These are phyloP conservation scores for Portevinia maculata DNA, from an alignment of 2,888 invertebrate genomes.

Conservation along the genomic window DNA sequence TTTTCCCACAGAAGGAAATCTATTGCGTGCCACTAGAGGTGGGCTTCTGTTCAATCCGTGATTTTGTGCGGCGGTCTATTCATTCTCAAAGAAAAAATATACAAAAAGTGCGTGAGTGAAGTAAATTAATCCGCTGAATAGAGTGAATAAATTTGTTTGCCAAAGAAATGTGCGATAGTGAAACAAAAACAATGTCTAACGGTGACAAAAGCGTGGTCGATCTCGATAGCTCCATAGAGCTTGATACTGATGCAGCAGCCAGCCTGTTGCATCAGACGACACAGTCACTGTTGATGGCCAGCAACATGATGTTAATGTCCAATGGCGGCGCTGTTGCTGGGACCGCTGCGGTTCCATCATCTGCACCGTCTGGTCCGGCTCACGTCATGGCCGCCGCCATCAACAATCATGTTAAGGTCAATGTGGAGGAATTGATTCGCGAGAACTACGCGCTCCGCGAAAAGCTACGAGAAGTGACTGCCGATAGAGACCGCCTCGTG, in stretches of 20 bases:
- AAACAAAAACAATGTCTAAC: conserved; percentile 50
- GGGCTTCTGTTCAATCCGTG: background rate
- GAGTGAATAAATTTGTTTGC: background rate
- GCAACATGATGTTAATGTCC: conserved; percentile 78
- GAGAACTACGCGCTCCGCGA: conserved; percentile 80
- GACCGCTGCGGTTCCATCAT: conserved; percentile 47
- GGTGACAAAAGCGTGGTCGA: conserved; percentile 27
- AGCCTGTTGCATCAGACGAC: conserved; percentile 79
- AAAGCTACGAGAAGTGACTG: conserved; percentile 80
- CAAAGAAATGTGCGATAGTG: conserved; percentile 68
- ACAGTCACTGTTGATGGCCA: conserved; percentile 80
- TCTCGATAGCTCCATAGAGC: conserved; percentile 40
- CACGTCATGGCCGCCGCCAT: conserved; percentile 59
- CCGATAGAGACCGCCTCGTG: conserved; percentile 81
- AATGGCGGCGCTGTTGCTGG: conserved; percentile 54
- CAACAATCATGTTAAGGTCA: conserved; percentile 75
- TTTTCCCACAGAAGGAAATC: conserved; percentile 4
- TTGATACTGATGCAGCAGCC: conserved; percentile 58
- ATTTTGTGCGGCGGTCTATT: background rate
- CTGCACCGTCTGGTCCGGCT: conserved; percentile 44
- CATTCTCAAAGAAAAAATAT: background rate
- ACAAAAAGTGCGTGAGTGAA: conserved; percentile 10
- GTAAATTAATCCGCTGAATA: background rate
- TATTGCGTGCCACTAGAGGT: background rate
- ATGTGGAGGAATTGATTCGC: conserved; percentile 80